These are phyloP conservation scores for Petrolisthes manimaculis DNA, from an alignment of 2,888 invertebrate species.

Conservation along the genomic window DNA sequence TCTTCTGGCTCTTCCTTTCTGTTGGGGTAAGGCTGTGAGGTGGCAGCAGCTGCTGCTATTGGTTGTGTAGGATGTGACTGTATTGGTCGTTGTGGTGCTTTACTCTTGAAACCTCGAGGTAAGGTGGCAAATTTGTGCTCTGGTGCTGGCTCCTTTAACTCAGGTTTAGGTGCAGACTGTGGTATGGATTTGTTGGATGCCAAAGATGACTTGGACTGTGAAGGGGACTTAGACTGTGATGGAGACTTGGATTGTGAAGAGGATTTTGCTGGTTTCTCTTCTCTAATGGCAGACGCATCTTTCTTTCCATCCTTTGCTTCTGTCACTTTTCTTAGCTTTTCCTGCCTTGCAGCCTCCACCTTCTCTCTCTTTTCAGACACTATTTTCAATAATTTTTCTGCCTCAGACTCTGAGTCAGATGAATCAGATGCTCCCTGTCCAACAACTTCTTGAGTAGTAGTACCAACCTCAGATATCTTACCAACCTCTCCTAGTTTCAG, in stretches of 20 bases:
- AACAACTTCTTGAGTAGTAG: slow-evolving; percentile 35
- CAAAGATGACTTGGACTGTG: neutral
- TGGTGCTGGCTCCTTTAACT: slow-evolving; percentile 31
- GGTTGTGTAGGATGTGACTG: neutral
- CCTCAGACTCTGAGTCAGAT: slow-evolving; percentile 65
- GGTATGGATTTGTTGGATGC: slow-evolving; percentile 21
- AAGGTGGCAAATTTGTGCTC: slow-evolving; percentile 63
- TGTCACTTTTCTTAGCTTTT: slow-evolving; percentile 64
- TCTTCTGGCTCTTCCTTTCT: slow-evolving; percentile 33
- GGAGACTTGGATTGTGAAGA: slow-evolving; percentile 23
- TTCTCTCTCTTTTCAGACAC: slow-evolving; percentile 63
- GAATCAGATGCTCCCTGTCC: slow-evolving; percentile 52
- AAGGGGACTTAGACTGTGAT: slow-evolving; percentile 25
- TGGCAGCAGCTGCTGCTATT: slow-evolving; percentile 2
- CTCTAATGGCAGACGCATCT: slow-evolving; percentile 40
- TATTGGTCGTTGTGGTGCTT: slow-evolving; percentile 41
- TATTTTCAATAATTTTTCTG: slow-evolving; percentile 62
- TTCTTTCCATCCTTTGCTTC: slow-evolving; percentile 35
- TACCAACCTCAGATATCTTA: slow-evolving; percentile 43
- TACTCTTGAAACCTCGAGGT: slow-evolving; percentile 60
- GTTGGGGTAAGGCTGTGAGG: slow-evolving; percentile 6
- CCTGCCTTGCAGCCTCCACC: slow-evolving; percentile 62
- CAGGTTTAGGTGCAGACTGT: slow-evolving; percentile 40
- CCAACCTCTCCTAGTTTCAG: slow-evolving; percentile 41
- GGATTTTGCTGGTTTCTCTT: slow-evolving; percentile 32